phyloP scores from a whole-genome alignment of 2,888 invertebrate genomes.

The Amphipoea oculea region DNA sequence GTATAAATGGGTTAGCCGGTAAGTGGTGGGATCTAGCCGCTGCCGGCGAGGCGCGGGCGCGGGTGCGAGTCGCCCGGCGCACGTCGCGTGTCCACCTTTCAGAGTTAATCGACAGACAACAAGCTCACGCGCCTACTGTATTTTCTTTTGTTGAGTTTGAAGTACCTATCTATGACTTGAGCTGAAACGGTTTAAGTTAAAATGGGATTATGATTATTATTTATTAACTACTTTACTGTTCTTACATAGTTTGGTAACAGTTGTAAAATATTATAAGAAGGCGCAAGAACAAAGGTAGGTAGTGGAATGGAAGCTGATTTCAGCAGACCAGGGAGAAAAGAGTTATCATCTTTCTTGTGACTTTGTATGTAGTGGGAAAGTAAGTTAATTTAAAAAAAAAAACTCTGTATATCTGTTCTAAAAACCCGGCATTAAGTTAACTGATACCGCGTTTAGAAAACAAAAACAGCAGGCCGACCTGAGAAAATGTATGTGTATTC shows the following conservation, averaged over 20 bases:
- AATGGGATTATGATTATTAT: neutral
- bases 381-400: neutral
- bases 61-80: constrained; percentile 59
- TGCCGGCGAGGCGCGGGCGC: constrained; percentile 42
- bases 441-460: neutral
- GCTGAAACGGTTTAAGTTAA: neutral
- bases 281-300: neutral
- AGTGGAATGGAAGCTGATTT: neutral
- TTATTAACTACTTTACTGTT: neutral
- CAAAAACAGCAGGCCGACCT: neutral
- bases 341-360: neutral
- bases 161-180: constrained; percentile 7
- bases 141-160: constrained; percentile 48
- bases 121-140: constrained; percentile 54
- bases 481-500: constrained; percentile 9
- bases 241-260: neutral
- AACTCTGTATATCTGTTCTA: neutral
- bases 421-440: neutral
- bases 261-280: neutral
- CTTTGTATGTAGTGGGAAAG: too few relatives aligned
- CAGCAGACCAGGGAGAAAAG: neutral
- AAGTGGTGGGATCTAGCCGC: constrained; percentile 86
- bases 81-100: constrained; percentile 69
- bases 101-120: constrained; percentile 69
- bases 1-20: constrained; percentile 90